Evolutionary conservation across 2,888 invertebrate genomes (phyloP), one percentile per base, ranked within the genome.

Genomic region (Silvanus unidentatus): DNA sequence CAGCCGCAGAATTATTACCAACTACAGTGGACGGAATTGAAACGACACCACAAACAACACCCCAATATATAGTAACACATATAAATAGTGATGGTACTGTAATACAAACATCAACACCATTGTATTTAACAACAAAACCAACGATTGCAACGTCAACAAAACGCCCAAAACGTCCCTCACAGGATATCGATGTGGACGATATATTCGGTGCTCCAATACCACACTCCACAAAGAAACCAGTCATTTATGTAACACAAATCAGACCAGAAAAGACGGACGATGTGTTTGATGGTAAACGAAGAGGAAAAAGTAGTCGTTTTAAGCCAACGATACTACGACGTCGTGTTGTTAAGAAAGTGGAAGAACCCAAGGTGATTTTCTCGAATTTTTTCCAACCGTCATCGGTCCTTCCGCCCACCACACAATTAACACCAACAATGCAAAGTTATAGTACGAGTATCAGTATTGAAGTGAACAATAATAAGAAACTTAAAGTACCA

Each of bases 371-470:
- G 48, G 57, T 68, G 14, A 66, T 68, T 43, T 69, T 60, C 49
- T 60, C 66, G 0, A 55, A 64, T 48, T 66, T 65, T 44, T 69
- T 58, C 42, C 57, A 59, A 39, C 57, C 63, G 1, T 58, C 58
- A 42, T 55, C 43, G n/a, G 11, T 22, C 45, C 2, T 40, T 14
- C 10, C 54, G 50, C n/a, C 57, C 48, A 30, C 54, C 46, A 45
- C 44, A 41, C 48, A 50, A 39, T 27, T 40, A 46, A 35, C 40
- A 34, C 59, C 69, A 22, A 73, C 73, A 6, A 74, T 73, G 47
- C 75, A 75, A 58, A 77, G 77, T 43, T 73, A 72, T 10, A 73
- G 73, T 47, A 77, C 76, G 39, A 77, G 77, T 1, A 73, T 77
- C 3, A 78, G 75, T 60, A 71, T 75, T 41, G 71, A 76, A 59